phyloP scores from a whole-genome alignment of 1,140 invertebrate species.

The Danaus plexippus region DNA sequence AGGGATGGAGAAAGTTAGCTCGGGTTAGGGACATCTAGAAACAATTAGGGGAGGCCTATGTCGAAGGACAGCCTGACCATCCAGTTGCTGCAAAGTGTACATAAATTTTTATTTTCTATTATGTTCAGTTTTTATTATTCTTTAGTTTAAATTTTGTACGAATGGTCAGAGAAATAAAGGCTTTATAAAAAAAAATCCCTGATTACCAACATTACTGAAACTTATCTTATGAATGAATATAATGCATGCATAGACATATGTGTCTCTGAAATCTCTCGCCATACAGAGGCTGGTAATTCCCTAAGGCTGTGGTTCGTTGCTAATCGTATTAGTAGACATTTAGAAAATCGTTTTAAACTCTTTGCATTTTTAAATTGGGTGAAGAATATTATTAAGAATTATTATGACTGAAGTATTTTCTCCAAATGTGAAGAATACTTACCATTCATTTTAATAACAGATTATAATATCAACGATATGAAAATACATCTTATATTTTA shows the following conservation, averaged over 20 bases:
- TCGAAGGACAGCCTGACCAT: conserved; percentile 19
- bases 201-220: too few species aligned
- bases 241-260: conserved; percentile 36
- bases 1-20: conserved; percentile 19
- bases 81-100: too few species aligned
- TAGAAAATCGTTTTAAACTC: neutral
- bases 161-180: too few species aligned
- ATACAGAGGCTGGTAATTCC: conserved; percentile 35
- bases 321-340: neutral
- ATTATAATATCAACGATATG: conserved; percentile 10
- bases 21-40: conserved; percentile 12
- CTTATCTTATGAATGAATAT: conserved; percentile 33
- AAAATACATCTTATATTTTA: too few species aligned
- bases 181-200: too few species aligned
- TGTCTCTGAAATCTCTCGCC: conserved; percentile 29
- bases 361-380: too few species aligned
- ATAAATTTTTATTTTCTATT: too few species aligned
- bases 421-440: too few species aligned
- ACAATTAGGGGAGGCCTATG: conserved; percentile 18
- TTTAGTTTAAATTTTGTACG: too few species aligned
- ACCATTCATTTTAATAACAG: neutral
- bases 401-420: too few species aligned
- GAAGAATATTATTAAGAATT: too few species aligned
- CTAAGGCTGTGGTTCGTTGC: conserved; percentile 11
- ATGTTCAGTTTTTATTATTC: too few species aligned